Percentiles rank a stretch among this genome's conserved stretches.
These are phyloP conservation scores for Aythya fuligula DNA, from an alignment of 2,797 vertebrate species.

Conservation along the genomic window DNA sequence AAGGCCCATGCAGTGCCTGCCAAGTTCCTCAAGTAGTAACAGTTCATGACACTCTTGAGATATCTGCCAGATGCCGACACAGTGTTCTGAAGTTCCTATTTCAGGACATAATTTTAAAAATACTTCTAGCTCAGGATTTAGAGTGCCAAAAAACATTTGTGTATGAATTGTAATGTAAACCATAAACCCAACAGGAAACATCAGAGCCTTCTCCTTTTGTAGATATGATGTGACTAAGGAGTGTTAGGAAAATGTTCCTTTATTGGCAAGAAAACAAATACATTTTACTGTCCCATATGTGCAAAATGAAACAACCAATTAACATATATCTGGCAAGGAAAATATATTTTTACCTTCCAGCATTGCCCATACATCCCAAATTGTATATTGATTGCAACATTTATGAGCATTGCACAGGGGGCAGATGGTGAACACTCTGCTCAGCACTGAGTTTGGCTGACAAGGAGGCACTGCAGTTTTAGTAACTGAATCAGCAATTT, in stretches of 20 bases:
- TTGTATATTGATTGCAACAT: conserved; percentile 13
- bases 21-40: conserved; percentile 66
- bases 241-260: conserved; percentile 11
- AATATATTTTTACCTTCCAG: conserved; percentile 25
- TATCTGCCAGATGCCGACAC: conserved; percentile 66
- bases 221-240: neutral
- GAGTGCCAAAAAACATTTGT: conserved; percentile 60
- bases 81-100: conserved; percentile 70
- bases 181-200: conserved; percentile 63
- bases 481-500: neutral
- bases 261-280: conserved; percentile 31
- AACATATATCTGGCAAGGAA: conserved; percentile 37
- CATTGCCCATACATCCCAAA: conserved; percentile 35
- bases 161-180: conserved; percentile 53
- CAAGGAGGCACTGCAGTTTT: neutral
- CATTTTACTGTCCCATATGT: conserved; percentile 18
- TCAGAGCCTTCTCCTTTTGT: conserved; percentile 38
- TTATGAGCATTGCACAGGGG: neutral
- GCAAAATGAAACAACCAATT: conserved; percentile 50
- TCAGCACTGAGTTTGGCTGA: neutral
- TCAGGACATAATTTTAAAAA: conserved; percentile 70
- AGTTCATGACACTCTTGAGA: conserved; percentile 66
- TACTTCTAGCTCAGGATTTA: conserved; percentile 62
- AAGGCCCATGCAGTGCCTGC: conserved; percentile 28
- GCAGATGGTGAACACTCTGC: neutral